Base-by-base conservation (phyloP, 2,797 vertebrate species). In the Aplochiton taeniatus region DNA sequence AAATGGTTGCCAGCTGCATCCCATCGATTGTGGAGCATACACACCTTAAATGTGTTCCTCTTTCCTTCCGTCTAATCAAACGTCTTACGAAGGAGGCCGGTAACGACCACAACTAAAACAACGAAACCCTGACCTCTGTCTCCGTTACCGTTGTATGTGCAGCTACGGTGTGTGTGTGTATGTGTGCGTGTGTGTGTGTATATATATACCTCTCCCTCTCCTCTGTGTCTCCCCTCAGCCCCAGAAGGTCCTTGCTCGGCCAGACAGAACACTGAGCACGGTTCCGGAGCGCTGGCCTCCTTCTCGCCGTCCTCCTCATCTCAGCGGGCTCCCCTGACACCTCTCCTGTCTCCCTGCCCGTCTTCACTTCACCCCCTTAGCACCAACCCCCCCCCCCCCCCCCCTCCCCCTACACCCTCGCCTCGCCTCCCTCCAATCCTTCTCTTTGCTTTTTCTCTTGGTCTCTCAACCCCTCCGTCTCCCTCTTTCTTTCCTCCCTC, bases 251-350 rank as follows among this genome's bases (percentile, higher is more conserved):
- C 84, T 90, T 95, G 94, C 90, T 93, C 77, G 88, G 82, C 90
- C 94, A 93, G 89, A 93, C 89, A 96, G 92, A 95, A 94, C 93
- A 84, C 78, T 73, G 79, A 93, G 89, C 87, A 88, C 88, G 82
- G 84, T 85, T 92, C 90, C 90, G 88, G 82, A 80, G 84, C 66
- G 17, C 70, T 74, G 81, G 75, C 79, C 31, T 31, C 78, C 76
- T 82, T 72, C 77, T 74, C 74, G 86, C 82, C 76, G 54, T 82
- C 82, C 81, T 84, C 85, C 81, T 83, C 85, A 82, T 87, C 82
- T 83, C 76, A 18, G 69, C 73, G 57, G 80, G 16, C 81, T 85
- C 86, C 83, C 84, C 63, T 0, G 73, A 70, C 58, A 41, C 77
- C 60, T 74, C 83, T 73, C 69, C 82, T 70, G 63, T 81, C 81